These are phyloP conservation scores for Caenorhabditis doughertyi DNA, from an alignment of 2,888 invertebrate species.

Conservation along the genomic window DNA sequence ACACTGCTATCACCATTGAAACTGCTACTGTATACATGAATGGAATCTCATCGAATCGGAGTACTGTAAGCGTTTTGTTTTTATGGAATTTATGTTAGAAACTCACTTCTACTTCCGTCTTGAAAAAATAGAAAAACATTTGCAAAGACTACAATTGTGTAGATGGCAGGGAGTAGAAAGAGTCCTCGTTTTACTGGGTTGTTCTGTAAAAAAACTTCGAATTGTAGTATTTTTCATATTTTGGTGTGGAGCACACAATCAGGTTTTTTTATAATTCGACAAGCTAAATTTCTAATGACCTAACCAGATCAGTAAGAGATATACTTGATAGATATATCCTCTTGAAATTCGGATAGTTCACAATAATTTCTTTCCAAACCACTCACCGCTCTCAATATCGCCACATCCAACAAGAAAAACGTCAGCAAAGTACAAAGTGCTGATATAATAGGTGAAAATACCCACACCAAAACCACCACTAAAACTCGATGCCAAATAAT, in stretches of 20 bases:
- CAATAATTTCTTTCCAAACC: neutral
- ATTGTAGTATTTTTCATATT: neutral
- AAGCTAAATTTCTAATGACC: neutral
- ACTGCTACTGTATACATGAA: slow-evolving; percentile 89
- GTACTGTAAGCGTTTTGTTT: slow-evolving; percentile 85
- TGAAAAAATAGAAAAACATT: slow-evolving; percentile 95
- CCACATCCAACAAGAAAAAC: slow-evolving; percentile 73
- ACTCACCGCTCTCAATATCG: slow-evolving; percentile 85
- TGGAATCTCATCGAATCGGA: slow-evolving; percentile 92
- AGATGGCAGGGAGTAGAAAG: slow-evolving; percentile 91
- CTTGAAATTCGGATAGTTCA: neutral
- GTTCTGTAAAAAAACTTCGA: slow-evolving; percentile 54
- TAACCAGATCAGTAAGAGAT: no score
- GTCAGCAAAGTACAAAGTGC: slow-evolving; percentile 89
- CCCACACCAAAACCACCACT: slow-evolving; percentile 87
- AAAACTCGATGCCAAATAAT: slow-evolving; percentile 87
- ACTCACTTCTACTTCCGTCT: slow-evolving; percentile 89
- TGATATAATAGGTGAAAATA: slow-evolving; percentile 94
- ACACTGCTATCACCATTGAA: slow-evolving; percentile 87
- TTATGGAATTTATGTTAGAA: neutral
- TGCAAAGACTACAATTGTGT: slow-evolving; percentile 92
- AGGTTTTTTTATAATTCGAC: neutral
- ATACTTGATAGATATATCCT: no score
- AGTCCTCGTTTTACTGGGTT: slow-evolving; percentile 86
- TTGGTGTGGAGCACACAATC: neutral